Base-by-base conservation (phyloP, 1,140 invertebrate species). In the Trichonephila clavipes region DNA sequence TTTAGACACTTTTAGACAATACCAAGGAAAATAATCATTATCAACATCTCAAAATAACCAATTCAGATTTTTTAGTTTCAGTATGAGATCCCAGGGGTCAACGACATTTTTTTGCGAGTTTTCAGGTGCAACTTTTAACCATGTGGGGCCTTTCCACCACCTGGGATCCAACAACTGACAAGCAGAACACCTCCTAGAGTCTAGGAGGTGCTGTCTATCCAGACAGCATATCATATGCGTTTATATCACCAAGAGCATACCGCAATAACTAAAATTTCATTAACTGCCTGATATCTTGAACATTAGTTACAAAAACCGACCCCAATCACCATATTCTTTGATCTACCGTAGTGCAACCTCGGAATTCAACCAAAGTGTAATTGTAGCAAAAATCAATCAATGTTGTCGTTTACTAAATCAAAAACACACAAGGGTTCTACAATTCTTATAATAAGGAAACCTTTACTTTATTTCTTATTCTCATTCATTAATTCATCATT, bases 321-420 rank as follows among this genome's bases (percentile, higher is more conserved):
- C 18, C 64, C 64, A 87, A 24, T 66, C n/a, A 14, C 58, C 44
- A 51, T 66, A 5, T 64, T 83, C 59, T 61, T 88, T 88, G 21
- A 94, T 94, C 90, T 90, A 94, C 40, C 87, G 51, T 8, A 85
- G 81, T n/a, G 88, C 87, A n/a, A 77, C 28, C 19, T 24, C 34
- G 21, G 69, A 91, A 69, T 92, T 62, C 8, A 40, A 66, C 88
- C 89, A 92, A 90, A 87, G 90, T 34, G 19, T 51, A n/a, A n/a
- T n/a, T n/a, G n/a, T n/a, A n/a, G n/a, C n/a, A n/a, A n/a, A n/a
- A n/a, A n/a, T n/a, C n/a, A n/a, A n/a, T n/a, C n/a, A n/a, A n/a
- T n/a, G n/a, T n/a, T n/a, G n/a, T n/a, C n/a, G n/a, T n/a, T n/a
- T n/a, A n/a, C n/a, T n/a, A n/a, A n/a, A n/a, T n/a, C n/a, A n/a